Percentiles rank a stretch among this genome's conserved stretches.
These are phyloP conservation scores for Euwallacea fornicatus DNA, from an alignment of 1,140 invertebrate genomes.

Conservation along the genomic window DNA sequence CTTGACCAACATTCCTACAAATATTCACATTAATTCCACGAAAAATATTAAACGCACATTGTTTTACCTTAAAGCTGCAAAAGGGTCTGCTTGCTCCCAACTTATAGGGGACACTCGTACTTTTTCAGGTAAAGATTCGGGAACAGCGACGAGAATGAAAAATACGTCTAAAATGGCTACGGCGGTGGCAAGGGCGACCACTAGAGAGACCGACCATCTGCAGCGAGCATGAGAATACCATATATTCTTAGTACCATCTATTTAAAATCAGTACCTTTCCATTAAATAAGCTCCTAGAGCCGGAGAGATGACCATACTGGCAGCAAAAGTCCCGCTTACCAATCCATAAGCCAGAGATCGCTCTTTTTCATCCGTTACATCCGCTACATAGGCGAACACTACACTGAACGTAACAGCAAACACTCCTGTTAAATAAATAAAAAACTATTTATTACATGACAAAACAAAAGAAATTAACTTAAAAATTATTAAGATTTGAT, in stretches of 20 bases:
- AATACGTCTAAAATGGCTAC: constrained; percentile 96
- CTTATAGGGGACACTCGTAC: constrained; percentile 79
- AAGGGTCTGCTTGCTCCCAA: constrained; percentile 98
- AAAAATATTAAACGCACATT: too few relatives aligned
- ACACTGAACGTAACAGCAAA: constrained; percentile 99
- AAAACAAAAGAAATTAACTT: not conserved
- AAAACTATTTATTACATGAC: not conserved
- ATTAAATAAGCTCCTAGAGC: constrained; percentile 94
- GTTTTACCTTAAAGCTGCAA: constrained; percentile 73
- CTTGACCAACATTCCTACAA: constrained; percentile 82
- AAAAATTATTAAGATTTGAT: too few relatives aligned
- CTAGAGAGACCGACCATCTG: constrained; percentile 78
- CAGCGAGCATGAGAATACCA: not conserved
- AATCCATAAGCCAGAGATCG: constrained; percentile 95
- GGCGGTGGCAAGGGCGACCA: constrained; percentile 94
- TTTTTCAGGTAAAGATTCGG: constrained; percentile 96
- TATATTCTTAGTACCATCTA: not conserved
- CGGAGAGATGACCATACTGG: constrained; percentile 95
- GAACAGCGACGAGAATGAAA: constrained; percentile 97
- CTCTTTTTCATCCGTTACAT: constrained; percentile 98
- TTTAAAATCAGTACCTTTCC: constrained; percentile 66
- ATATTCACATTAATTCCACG: not conserved
- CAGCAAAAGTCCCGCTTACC: constrained; percentile 96
- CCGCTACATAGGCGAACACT: constrained; percentile 98
- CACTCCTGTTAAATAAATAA: constrained; percentile 63